A percentile compares a stretch with the other conserved stretches of the same genome.
Conservation (phyloP, 2,113 vertebrate genomes). For the Anguilla rostrata region DNA sequence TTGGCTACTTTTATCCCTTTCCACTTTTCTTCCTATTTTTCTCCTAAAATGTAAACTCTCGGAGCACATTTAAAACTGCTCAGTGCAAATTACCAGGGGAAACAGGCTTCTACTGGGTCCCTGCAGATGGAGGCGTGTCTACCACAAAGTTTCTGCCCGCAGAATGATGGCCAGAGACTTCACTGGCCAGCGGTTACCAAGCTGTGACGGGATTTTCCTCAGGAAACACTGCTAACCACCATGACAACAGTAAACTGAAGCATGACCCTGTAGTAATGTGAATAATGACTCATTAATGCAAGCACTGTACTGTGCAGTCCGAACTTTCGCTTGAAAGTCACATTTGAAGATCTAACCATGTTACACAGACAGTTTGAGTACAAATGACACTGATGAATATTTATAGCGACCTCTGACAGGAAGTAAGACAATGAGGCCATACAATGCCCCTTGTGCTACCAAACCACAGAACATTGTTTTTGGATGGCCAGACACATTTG, state of each 20-base stretch:
- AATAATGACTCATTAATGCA: not conserved
- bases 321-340: not conserved
- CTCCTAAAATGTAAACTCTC: conserved; percentile 11
- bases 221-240: not conserved
- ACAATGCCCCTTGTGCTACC: not conserved
- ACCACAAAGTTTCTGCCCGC: not conserved
- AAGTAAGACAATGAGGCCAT: not conserved
- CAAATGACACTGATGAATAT: not conserved
- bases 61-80: not conserved
- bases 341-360: not conserved
- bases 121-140: not conserved
- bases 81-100: not conserved
- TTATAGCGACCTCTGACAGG: not conserved
- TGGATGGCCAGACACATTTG: too few relatives aligned
- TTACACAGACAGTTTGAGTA: not conserved
- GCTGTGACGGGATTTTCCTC: not conserved
- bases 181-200: not conserved
- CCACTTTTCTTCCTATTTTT: not conserved
- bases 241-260: not conserved
- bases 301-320: not conserved
- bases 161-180: not conserved
- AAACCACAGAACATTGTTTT: not conserved
- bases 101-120: not conserved
- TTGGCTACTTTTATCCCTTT: not conserved
- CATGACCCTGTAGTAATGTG: not conserved